A percentile compares a stretch with the other conserved stretches of the same genome.
Conservation (phyloP, 2,113 vertebrate species). For the Oryzias celebensis region DNA sequence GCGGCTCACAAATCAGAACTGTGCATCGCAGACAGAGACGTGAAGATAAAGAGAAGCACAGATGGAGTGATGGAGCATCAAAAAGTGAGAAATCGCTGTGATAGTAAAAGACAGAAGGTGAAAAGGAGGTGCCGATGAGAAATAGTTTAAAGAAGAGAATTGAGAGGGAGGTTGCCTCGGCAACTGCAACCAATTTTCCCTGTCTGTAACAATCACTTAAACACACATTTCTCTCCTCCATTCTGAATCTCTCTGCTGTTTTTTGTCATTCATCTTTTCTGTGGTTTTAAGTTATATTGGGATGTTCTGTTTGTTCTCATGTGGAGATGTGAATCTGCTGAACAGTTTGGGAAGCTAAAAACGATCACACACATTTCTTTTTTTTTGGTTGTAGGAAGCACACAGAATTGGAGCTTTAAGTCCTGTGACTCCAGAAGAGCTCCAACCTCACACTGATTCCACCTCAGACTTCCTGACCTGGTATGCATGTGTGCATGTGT, state of each 20-base stretch:
- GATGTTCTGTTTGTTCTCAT: not conserved
- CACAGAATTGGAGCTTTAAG: constrained; percentile 22
- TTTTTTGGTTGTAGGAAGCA: not conserved
- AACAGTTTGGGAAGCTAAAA: not conserved
- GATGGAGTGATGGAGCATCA: constrained; percentile 73
- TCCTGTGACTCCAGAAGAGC: constrained; percentile 19
- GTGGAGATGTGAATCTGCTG: not conserved
- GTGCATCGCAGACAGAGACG: constrained; percentile 15
- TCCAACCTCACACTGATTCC: constrained; percentile 34
- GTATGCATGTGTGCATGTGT: constrained; percentile 20
- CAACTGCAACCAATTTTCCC: constrained; percentile 70
- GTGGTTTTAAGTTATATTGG: not conserved
- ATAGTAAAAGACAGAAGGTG: constrained; percentile 69
- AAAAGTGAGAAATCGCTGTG: constrained; percentile 63
- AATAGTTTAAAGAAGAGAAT: constrained; percentile 66
- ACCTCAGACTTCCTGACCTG: constrained; percentile 31
- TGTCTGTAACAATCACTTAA: constrained; percentile 40
- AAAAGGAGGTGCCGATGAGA: constrained; percentile 59
- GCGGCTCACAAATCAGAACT: constrained; percentile 8
- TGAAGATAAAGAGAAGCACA: constrained; percentile 50
- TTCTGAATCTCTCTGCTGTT: not conserved
- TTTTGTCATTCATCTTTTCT: constrained; percentile 14
- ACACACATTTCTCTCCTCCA: constrained; percentile 1
- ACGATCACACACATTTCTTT: not conserved
- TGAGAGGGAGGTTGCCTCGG: constrained; percentile 68